These are phyloP conservation scores for Smutsia gigantea DNA, from an alignment of 2,797 vertebrate genomes.

Conservation along the genomic window DNA sequence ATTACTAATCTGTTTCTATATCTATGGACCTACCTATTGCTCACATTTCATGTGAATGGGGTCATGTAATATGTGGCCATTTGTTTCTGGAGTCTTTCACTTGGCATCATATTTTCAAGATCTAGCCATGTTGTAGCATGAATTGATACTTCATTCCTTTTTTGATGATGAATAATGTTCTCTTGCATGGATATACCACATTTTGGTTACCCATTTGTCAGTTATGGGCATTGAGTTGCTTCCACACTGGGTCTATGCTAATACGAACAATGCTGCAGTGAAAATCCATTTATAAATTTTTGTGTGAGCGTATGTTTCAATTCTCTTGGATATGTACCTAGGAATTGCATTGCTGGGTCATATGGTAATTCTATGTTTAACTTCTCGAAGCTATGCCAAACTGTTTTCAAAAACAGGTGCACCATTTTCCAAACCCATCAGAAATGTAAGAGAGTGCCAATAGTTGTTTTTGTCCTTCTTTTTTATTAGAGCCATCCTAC, in stretches of 20 bases:
- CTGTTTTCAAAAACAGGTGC: not conserved
- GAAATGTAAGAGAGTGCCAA: not conserved
- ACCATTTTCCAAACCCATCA: not conserved
- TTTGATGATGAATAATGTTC: not conserved
- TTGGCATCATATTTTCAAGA: not conserved
- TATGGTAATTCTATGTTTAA: not conserved
- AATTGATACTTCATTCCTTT: not conserved
- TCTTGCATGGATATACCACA: not conserved
- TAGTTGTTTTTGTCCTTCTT: not conserved
- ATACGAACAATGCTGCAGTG: not conserved
- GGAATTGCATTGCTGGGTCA: not conserved
- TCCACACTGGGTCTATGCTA: not conserved
- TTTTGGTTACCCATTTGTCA: not conserved
- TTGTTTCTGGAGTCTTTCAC: not conserved
- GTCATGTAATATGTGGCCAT: not conserved
- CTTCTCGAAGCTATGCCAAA: not conserved
- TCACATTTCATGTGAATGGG: not conserved
- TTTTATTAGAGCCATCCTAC: not conserved
- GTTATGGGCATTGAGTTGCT: not conserved
- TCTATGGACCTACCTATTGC: not conserved
- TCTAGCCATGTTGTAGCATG: not conserved
- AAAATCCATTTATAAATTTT: constrained; percentile 16
- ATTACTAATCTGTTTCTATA: not conserved
- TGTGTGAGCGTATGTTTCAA: not conserved
- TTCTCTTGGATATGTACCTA: not conserved